Base-by-base conservation (phyloP, 2,797 vertebrate genomes). In the Cephalopachus bancanus region DNA sequence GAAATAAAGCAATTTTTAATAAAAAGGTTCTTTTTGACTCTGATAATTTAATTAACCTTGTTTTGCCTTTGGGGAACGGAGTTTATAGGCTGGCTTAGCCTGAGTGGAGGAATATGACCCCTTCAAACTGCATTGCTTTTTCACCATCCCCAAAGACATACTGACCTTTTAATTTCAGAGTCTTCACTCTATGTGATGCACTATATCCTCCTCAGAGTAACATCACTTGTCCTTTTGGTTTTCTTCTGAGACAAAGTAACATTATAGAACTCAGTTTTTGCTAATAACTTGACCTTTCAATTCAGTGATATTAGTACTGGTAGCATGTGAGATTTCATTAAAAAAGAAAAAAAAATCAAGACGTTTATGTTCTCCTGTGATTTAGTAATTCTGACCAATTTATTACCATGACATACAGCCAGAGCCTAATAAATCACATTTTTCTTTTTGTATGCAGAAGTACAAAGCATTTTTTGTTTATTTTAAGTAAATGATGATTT, bases 241-340 rank as follows among this genome's bases (percentile, higher is more conserved):
- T 93, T 80, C 88, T 93, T 94, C 26, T n/a, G 78, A 94, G 95
- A 97, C 91, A 91, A 88, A 91, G 88, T 67, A 93, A 79, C 69
- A 92, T 88, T 69, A 83, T 30, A 80, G 55, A 28, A 30, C 49
- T 49, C 30, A 91, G 44, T 51, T 85, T 93, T 93, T 85, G 60
- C 74, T 93, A 76, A 94, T 96, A 85, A 89, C 83, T 93, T 96
- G 81, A 96, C 94, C 92, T 96, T 97, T 96, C n/a, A 30, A 16
- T 86, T 94, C 93, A 60, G 16, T 65, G 49, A 49, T 88, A 37
- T 24, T 96, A n/a, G 74, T 60, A 28, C 28, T 86, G 24, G 15
- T 67, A 96, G 30, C 22, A 49, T 11, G 8, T 59, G 62, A 86
- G 11, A 78, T 81, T 81, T 91, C 28, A 91, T 72, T 86, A 84